These are phyloP conservation scores for Styela plicata DNA, from an alignment of 23 tunicate genomes.

Conservation along the genomic window DNA sequence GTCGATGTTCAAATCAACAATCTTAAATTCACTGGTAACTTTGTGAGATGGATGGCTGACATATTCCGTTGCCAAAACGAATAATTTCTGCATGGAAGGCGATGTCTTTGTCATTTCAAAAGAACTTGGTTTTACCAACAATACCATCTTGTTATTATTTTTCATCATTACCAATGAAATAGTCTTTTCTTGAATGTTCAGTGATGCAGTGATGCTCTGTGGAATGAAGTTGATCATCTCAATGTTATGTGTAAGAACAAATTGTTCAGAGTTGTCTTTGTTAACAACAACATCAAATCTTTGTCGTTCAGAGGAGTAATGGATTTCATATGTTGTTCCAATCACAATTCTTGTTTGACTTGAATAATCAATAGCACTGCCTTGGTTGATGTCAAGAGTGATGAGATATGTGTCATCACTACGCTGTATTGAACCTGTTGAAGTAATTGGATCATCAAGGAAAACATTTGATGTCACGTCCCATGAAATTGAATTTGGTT, in stretches of 20 bases:
- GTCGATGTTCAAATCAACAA: slow-evolving; percentile 31
- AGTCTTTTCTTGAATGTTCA: neutral
- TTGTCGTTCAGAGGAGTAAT: neutral
- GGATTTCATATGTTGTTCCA: neutral
- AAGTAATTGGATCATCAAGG: neutral
- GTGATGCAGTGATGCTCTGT: neutral
- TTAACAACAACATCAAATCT: neutral
- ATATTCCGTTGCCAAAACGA: neutral
- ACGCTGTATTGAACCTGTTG: neutral
- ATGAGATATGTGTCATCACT: neutral
- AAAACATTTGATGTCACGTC: neutral
- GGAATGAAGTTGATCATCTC: slow-evolving; percentile 8
- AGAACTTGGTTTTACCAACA: neutral
- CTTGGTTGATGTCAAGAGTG: neutral
- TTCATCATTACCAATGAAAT: neutral
- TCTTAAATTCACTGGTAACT: slow-evolving; percentile 21
- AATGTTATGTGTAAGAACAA: slow-evolving; percentile 16
- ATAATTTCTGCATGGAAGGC: neutral
- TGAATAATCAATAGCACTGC: neutral
- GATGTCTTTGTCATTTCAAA: neutral
- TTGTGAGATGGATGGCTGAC: slow-evolving; percentile 26
- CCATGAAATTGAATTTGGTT: neutral
- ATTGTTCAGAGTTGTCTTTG: neutral
- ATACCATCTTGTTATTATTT: neutral
- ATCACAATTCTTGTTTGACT: neutral